A percentile compares a stretch with the other conserved stretches of the same genome.
phyloP scores from a whole-genome alignment of 2,113 vertebrate genomes.

The Polypterus bichir region DNA sequence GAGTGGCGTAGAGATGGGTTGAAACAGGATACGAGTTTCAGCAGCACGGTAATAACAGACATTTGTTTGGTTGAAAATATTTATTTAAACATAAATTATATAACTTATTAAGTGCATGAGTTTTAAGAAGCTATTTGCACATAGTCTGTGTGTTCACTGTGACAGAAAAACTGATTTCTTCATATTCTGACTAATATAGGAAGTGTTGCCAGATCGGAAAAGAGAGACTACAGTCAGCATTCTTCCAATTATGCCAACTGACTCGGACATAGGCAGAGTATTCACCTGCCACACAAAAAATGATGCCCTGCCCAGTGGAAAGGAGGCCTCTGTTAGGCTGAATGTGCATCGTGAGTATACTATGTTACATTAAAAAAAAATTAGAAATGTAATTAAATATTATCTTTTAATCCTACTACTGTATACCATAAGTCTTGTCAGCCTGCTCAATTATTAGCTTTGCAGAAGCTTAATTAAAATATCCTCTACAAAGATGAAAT shows the following conservation, averaged over 20 bases:
- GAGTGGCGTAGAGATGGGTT: slow-evolving; percentile 75
- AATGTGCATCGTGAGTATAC: slow-evolving; percentile 77
- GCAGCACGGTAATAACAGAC: slow-evolving; percentile 58
- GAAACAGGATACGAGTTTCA: slow-evolving; percentile 61
- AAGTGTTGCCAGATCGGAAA: slow-evolving; percentile 74
- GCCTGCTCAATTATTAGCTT: too few relatives aligned
- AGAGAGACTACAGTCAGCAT: slow-evolving; percentile 75
- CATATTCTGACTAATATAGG: slow-evolving; percentile 36
- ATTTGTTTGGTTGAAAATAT: too few relatives aligned
- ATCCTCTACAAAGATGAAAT: too few relatives aligned
- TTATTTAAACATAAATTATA: too few relatives aligned
- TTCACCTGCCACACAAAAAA: slow-evolving; percentile 77
- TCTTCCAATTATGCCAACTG: slow-evolving; percentile 66
- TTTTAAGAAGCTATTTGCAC: too few relatives aligned
- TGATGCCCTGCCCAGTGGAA: slow-evolving; percentile 68
- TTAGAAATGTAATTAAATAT: neutral
- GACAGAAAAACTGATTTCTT: neutral
- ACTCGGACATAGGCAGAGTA: slow-evolving; percentile 70
- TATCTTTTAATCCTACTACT: neutral
- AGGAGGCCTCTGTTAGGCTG: slow-evolving; percentile 65
- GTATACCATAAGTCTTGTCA: too few relatives aligned
- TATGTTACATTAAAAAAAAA: neutral
- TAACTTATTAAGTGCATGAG: too few relatives aligned
- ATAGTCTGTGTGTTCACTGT: neutral
- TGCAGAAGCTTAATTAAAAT: too few relatives aligned